These are phyloP conservation scores for Glareola pratincola DNA, from an alignment of 2,113 vertebrate genomes.

Conservation along the genomic window DNA sequence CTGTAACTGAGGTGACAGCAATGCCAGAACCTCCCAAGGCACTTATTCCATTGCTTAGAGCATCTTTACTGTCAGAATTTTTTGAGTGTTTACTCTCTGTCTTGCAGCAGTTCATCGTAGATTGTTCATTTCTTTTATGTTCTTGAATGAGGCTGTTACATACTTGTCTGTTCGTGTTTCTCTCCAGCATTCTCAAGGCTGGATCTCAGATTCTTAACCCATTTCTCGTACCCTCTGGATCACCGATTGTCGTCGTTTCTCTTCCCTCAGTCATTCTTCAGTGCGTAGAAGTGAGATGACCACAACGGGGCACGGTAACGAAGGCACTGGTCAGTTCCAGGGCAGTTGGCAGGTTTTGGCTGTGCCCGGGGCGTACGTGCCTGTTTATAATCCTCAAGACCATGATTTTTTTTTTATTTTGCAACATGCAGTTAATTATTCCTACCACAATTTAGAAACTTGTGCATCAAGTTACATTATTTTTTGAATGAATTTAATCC, in stretches of 20 bases:
- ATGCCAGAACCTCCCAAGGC: neutral
- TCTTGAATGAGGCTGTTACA: neutral
- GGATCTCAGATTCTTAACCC: neutral
- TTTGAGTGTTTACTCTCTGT: neutral
- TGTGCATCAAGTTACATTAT: neutral
- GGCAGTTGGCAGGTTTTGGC: neutral
- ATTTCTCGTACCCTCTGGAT: neutral
- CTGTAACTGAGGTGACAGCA: neutral
- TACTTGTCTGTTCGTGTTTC: neutral
- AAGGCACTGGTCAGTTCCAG: too few species aligned
- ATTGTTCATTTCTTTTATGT: neutral
- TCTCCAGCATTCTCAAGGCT: neutral
- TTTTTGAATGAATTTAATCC: neutral
- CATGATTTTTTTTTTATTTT: neutral
- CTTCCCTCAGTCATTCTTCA: neutral
- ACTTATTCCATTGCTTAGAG: neutral
- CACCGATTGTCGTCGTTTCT: accelerated
- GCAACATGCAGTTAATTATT: neutral
- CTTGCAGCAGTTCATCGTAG: neutral
- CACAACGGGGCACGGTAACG: accelerated
- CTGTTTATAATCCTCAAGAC: neutral
- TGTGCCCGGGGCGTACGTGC: neutral
- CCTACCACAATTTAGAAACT: neutral
- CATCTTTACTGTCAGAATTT: neutral
- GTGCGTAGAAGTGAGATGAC: neutral